These are phyloP conservation scores for Hesperia comma DNA, from an alignment of 2,888 invertebrate genomes.

Conservation along the genomic window DNA sequence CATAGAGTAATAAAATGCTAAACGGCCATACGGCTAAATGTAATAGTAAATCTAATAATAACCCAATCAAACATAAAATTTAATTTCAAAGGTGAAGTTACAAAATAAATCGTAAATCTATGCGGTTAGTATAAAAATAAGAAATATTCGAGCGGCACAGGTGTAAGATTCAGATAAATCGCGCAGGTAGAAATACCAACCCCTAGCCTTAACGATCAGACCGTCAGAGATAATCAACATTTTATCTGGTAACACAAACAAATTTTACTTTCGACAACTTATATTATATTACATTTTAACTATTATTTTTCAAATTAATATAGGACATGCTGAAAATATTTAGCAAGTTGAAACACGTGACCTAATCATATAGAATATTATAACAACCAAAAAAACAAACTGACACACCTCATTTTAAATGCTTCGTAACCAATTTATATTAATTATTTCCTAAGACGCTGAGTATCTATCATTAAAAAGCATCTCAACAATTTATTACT, in stretches of 20 bases:
- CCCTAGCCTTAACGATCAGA: conserved; percentile 46
- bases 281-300: neutral
- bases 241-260: conserved; percentile 18
- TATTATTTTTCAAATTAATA: too few relatives aligned
- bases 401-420: neutral
- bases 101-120: conserved; percentile 22
- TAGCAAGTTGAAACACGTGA: neutral
- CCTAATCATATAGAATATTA: too few relatives aligned
- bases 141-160: conserved; percentile 46
- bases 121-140: conserved; percentile 20
- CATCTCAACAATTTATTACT: conserved; percentile 31
- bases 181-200: conserved; percentile 66
- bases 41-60: too few relatives aligned
- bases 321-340: too few relatives aligned
- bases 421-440: conserved; percentile 12
- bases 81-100: neutral
- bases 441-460: conserved; percentile 26
- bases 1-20: too few relatives aligned
- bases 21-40: too few relatives aligned
- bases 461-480: conserved; percentile 32
- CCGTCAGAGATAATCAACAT: conserved; percentile 46
- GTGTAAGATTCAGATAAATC: conserved; percentile 58
- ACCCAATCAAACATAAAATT: too few relatives aligned
- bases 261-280: conserved; percentile 1
- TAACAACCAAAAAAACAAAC: neutral